Base-by-base conservation (phyloP, 2,113 vertebrate species). In the Hiodon alosoides region DNA sequence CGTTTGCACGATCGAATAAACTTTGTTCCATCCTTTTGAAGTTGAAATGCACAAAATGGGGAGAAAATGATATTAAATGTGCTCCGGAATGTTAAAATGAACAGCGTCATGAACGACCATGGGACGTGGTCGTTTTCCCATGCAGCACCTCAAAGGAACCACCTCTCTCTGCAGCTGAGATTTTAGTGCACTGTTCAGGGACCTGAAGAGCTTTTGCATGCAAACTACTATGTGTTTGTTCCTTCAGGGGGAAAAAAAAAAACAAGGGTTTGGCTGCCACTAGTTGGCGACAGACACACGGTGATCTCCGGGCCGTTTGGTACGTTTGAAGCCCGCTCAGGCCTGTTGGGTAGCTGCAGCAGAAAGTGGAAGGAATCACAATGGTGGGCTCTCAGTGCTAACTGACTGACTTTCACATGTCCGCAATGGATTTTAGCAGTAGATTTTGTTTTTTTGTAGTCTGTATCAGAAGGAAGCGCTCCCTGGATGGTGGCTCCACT, bases 251-350 rank as follows among this genome's bases (percentile, higher is more conserved):
- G 14, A 3, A 52, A n/a, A n/a, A n/a, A n/a, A n/a, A n/a, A n/a
- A n/a, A n/a, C n/a, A n/a, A 16, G 13, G 66, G 51, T 60, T 69
- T 13, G 53, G 3, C 70, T n/a, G 54, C 55, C n/a, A 52, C 67
- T 13, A 51, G 47, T 71, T 76, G 58, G 67, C 59, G 53, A 31
- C 67, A 68, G 10, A 55, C 3, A 13, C 74, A 48, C 16, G 53
- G 7, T 46, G 17, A 2, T 8, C 16, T 53, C 50, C 16, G 46
- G n/a, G 2, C 60, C 46, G 13, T 9, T 11, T 50, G n/a, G 17
- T 48, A 60, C 52, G 50, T 76, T 76, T 75, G 66, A 61, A 69
- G 74, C 53, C n/a, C 4, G 48, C 8, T 52, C 64, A 48, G 13
- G 14, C 53, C 64, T 51, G 13, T 31, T 1, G 48, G 62, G 16